These are phyloP conservation scores for Selenia dentaria DNA, from an alignment of 2,888 invertebrate genomes.

Conservation along the genomic window DNA sequence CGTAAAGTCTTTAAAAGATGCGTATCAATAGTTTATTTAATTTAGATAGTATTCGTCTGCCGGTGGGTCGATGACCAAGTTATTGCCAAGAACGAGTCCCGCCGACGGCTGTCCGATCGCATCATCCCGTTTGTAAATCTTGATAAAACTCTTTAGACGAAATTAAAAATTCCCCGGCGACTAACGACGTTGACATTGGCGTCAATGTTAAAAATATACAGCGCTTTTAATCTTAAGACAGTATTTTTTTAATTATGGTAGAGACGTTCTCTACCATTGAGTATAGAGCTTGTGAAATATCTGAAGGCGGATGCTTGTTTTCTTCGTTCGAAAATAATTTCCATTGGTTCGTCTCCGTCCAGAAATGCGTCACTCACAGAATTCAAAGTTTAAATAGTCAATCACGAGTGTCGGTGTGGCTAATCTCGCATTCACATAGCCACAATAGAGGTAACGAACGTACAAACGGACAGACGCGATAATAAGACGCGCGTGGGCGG, in stretches of 20 bases:
- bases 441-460: constrained; percentile 83
- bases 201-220: constrained; percentile 32
- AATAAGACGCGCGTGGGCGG: constrained; percentile 82
- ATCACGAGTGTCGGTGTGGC: constrained; percentile 79
- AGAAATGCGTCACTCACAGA: constrained; percentile 65
- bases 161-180: constrained; percentile 49
- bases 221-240: constrained; percentile 24
- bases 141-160: constrained; percentile 60
- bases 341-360: constrained; percentile 30
- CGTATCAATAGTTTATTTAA: constrained; percentile 44
- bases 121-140: constrained; percentile 59
- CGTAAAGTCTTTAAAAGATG: constrained; percentile 44
- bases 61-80: constrained; percentile 75
- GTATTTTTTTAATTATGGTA: constrained; percentile 1
- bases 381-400: constrained; percentile 79
- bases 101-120: constrained; percentile 42
- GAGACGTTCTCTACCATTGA: background rate
- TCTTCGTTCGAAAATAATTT: constrained; percentile 23
- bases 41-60: constrained; percentile 34
- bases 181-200: constrained; percentile 46
- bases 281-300: constrained; percentile 15
- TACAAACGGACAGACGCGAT: constrained; percentile 78
- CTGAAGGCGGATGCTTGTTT: constrained; percentile 14
- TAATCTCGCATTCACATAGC: constrained; percentile 78
- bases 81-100: constrained; percentile 73